A percentile compares a stretch with the other conserved stretches of the same genome.
These are phyloP conservation scores for Cryptoprocta ferox DNA, from an alignment of 2,797 vertebrate species.

Conservation along the genomic window DNA sequence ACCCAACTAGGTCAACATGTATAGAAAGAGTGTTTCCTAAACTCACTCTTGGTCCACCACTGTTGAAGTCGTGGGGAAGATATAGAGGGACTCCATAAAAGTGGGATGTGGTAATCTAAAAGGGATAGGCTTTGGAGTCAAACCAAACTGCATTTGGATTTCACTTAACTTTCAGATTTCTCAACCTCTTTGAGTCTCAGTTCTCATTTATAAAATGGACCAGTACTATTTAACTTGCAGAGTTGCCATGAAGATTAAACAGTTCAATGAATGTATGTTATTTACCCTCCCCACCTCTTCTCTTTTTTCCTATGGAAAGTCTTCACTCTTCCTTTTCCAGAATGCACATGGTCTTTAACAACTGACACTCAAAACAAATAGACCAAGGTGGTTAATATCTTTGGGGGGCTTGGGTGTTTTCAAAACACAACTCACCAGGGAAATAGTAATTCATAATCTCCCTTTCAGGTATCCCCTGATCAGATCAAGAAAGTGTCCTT, in stretches of 20 bases:
- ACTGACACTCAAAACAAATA: constrained; percentile 44
- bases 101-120: neutral
- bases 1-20: neutral
- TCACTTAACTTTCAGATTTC: neutral
- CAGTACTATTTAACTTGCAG: constrained; percentile 40
- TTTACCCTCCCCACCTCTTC: neutral
- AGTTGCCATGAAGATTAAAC: neutral
- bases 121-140: constrained; percentile 22
- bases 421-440: neutral
- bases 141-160: constrained; percentile 15
- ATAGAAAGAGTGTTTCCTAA: neutral
- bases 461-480: neutral
- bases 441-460: constrained; percentile 49
- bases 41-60: neutral
- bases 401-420: neutral
- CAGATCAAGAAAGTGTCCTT: neutral
- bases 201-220: constrained; percentile 52
- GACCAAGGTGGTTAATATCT: constrained; percentile 10
- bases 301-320: neutral
- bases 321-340: neutral
- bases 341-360: neutral
- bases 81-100: neutral
- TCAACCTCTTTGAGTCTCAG: constrained; percentile 8
- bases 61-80: constrained; percentile 9
- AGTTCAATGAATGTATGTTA: neutral